Evolutionary conservation across 2,113 vertebrate genomes (phyloP).

Genomic region (Alectura lathami): DNA sequence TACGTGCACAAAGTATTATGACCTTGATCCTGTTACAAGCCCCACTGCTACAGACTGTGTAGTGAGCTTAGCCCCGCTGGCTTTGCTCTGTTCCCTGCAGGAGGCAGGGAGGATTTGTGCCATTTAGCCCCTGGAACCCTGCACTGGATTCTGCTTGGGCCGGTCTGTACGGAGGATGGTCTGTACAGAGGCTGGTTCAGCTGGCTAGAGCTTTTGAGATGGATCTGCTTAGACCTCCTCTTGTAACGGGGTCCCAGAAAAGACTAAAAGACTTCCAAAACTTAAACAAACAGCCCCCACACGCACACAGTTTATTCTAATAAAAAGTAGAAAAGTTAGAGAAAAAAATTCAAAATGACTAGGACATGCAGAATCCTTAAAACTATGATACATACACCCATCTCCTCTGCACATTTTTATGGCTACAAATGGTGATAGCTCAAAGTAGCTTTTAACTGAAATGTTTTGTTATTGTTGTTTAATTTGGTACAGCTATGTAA

Average conservation of each 20-base stretch:
- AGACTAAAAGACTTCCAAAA: not conserved
- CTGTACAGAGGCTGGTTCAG: not conserved
- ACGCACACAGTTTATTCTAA: not conserved
- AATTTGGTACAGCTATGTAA: not conserved
- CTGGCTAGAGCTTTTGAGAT: not conserved
- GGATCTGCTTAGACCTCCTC: not conserved
- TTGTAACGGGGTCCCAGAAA: not conserved
- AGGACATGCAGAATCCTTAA: not conserved
- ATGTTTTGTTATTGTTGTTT: not conserved
- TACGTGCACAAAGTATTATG: not conserved
- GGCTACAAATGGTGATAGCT: not conserved
- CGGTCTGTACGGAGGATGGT: not conserved
- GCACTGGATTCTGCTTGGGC: not conserved
- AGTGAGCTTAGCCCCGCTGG: not conserved
- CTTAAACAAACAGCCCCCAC: not conserved
- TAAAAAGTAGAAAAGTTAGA: not conserved
- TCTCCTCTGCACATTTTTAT: not conserved
- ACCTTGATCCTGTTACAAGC: not conserved
- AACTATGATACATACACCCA: not conserved
- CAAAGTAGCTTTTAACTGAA: not conserved
- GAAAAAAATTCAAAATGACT: not conserved
- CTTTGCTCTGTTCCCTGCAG: not conserved
- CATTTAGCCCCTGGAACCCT: not conserved
- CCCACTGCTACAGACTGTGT: not conserved
- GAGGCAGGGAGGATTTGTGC: not conserved